Evolutionary conservation across 2,888 invertebrate species (phyloP).

Genomic region (Caenorhabditis afra): DNA sequence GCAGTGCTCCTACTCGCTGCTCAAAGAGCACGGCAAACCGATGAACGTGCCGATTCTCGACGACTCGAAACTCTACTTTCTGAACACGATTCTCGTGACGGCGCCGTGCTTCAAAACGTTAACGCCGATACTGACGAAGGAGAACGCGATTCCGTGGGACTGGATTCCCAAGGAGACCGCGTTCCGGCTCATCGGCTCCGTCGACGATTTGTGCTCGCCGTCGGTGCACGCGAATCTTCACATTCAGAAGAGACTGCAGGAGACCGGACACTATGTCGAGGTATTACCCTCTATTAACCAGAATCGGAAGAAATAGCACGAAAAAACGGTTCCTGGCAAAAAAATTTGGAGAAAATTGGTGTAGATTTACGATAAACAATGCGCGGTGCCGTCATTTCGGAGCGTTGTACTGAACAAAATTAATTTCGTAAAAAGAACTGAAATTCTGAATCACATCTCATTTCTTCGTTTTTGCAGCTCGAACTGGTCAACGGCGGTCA

Average conservation of each 20-base stretch:
- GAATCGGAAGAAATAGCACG: no score
- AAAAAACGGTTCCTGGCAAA: no score
- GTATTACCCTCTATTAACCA: no score
- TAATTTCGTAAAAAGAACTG: no score
- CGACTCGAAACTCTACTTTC: slow-evolving; percentile 47
- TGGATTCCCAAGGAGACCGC: slow-evolving; percentile 54
- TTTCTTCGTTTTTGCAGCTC: slow-evolving; percentile 44
- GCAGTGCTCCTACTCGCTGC: slow-evolving; percentile 36
- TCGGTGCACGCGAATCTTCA: slow-evolving; percentile 43
- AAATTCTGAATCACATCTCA: no score
- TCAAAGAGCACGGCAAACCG: slow-evolving; percentile 59
- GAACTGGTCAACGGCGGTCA: slow-evolving; percentile 61
- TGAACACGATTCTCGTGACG: slow-evolving; percentile 55
- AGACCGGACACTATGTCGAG: slow-evolving; percentile 54
- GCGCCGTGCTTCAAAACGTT: slow-evolving; percentile 36
- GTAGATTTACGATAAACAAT: no score
- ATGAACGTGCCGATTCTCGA: slow-evolving; percentile 47
- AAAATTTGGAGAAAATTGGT: no score
- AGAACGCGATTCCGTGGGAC: slow-evolving; percentile 58
- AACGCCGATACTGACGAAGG: slow-evolving; percentile 41
- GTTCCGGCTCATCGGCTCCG: slow-evolving; percentile 57
- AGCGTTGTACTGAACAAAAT: no score
- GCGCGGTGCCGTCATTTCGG: no score
- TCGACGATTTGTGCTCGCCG: slow-evolving; percentile 54
- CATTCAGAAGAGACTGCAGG: slow-evolving; percentile 45